These are phyloP conservation scores for Patiria miniata DNA, from an alignment of 35 echinoderm and acorn worm genomes.

Conservation along the genomic window DNA sequence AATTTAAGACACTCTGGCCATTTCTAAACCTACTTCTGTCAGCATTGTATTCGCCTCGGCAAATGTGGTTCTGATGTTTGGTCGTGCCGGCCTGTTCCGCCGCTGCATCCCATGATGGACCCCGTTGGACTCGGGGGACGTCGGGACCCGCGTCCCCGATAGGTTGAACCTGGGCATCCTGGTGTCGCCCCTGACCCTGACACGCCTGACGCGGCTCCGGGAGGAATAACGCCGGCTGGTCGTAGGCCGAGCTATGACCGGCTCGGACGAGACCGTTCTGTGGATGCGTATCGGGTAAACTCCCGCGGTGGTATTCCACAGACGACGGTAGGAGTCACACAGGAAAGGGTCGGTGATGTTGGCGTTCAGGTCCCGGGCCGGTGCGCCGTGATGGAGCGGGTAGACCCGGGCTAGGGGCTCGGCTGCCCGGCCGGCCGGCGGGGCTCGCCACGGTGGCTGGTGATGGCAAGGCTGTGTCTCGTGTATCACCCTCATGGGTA, in stretches of 20 bases:
- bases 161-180: constrained; percentile 3
- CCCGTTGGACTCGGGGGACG: background rate
- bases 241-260: background rate
- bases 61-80: background rate
- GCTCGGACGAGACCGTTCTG: background rate
- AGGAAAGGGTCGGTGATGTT: background rate
- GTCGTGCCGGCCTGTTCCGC: background rate
- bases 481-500: background rate
- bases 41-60: background rate
- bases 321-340: background rate
- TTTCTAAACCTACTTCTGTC: background rate
- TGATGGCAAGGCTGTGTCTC: background rate
- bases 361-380: background rate
- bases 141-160: background rate
- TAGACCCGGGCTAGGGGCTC: constrained; percentile 1
- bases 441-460: background rate
- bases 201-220: background rate
- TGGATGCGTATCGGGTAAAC: background rate
- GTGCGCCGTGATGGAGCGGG: background rate
- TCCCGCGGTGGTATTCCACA: background rate
- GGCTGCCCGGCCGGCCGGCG: background rate
- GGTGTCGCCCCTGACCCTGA: background rate
- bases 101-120: background rate
- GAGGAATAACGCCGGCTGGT: background rate
- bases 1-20: too few relatives aligned